Evolutionary conservation across 2,888 invertebrate genomes (phyloP).

Genomic region (Entomobrya multifasciata): DNA sequence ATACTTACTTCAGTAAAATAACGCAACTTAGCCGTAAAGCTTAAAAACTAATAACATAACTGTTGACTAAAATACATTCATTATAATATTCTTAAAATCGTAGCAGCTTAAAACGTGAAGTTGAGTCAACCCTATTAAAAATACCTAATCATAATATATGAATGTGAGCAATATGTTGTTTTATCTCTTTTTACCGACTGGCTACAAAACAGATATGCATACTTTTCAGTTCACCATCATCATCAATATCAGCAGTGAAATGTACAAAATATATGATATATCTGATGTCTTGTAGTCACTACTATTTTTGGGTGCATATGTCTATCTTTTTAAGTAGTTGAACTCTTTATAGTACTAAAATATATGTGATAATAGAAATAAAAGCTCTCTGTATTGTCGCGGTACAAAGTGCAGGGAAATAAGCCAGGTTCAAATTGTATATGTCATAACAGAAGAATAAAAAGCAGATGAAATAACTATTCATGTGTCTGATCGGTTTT

Average conservation of each 20-base stretch:
- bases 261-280: conserved; percentile 40
- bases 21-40: conserved; percentile 30
- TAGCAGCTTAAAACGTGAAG: conserved; percentile 34
- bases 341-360: too few species aligned
- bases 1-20: not conserved
- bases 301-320: too few species aligned
- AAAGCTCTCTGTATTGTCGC: not conserved
- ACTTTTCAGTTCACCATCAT: too few species aligned
- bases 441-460: not conserved
- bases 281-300: conserved; percentile 18
- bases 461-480: not conserved
- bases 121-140: conserved; percentile 28
- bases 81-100: too few species aligned
- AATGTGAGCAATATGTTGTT: too few species aligned
- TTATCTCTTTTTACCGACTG: too few species aligned
- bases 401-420: not conserved
- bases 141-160: too few species aligned
- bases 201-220: too few species aligned
- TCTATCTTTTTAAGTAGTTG: conserved; percentile 33
- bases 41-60: conserved; percentile 61
- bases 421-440: too few species aligned
- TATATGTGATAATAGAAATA: conserved; percentile 8
- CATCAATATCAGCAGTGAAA: too few species aligned
- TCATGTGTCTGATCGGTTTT: conserved; percentile 53
- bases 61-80: conserved; percentile 42